Evolutionary conservation across 2,113 vertebrate species (phyloP).

Genomic region (Lutjanus erythropterus): DNA sequence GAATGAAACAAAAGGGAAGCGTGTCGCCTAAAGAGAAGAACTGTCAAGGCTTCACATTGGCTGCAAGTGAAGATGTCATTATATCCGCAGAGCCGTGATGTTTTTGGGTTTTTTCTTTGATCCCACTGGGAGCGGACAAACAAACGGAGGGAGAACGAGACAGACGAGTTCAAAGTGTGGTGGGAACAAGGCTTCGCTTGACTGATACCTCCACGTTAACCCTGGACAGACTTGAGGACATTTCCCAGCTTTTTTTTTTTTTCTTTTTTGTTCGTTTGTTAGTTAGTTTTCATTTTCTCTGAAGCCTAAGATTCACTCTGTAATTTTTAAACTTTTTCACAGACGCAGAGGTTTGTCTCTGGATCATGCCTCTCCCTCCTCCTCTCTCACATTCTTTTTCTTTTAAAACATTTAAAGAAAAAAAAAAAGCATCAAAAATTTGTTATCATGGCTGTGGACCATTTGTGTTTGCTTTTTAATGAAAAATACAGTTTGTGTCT

Average conservation of each 20-base stretch:
- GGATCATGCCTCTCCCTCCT: slow-evolving; percentile 11
- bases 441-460: slow-evolving; percentile 74
- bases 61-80: slow-evolving; percentile 77
- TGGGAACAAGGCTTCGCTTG: slow-evolving; percentile 56
- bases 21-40: slow-evolving; percentile 56
- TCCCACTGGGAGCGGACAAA: slow-evolving; percentile 35
- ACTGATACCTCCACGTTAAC: slow-evolving; percentile 76
- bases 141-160: slow-evolving; percentile 19
- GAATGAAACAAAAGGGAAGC: slow-evolving; percentile 60
- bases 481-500: slow-evolving; percentile 79
- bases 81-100: slow-evolving; percentile 66
- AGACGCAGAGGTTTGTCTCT: slow-evolving; percentile 21
- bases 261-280: neutral
- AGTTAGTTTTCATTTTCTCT: slow-evolving; percentile 34
- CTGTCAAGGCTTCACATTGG: slow-evolving; percentile 37
- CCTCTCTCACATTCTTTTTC: slow-evolving; percentile 14
- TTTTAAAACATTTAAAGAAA: slow-evolving; percentile 56
- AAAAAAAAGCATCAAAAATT: slow-evolving; percentile 46
- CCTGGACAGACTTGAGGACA: slow-evolving; percentile 86
- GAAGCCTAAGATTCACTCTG: slow-evolving; percentile 64
- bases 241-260: slow-evolving; percentile 57
- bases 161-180: slow-evolving; percentile 17
- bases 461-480: slow-evolving; percentile 74
- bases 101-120: slow-evolving; percentile 22
- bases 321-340: slow-evolving; percentile 56